Conservation (phyloP, 2,113 vertebrate genomes). For the Myxocyprinus asiaticus region DNA sequence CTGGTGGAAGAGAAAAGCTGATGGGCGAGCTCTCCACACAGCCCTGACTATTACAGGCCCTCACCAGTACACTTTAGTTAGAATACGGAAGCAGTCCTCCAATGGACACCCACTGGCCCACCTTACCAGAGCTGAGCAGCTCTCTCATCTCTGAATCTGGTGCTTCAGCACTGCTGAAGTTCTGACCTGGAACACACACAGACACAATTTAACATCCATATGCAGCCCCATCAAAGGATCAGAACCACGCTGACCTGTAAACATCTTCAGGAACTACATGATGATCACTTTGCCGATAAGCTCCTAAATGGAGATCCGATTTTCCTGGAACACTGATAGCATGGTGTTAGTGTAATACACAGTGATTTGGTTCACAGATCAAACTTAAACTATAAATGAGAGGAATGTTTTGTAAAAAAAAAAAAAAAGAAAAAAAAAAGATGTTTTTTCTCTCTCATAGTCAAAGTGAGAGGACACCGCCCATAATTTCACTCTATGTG, state of each 20-base stretch:
- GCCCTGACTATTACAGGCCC: slow-evolving; percentile 82
- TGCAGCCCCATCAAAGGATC: slow-evolving; percentile 25
- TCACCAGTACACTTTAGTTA: slow-evolving; percentile 81
- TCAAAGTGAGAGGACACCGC: background rate
- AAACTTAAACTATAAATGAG: background rate
- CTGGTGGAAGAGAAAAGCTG: slow-evolving; percentile 76
- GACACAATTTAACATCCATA: slow-evolving; percentile 2
- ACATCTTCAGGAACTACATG: slow-evolving; percentile 16
- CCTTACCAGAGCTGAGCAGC: slow-evolving; percentile 64
- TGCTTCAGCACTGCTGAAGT: slow-evolving; percentile 56
- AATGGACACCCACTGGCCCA: slow-evolving; percentile 77
- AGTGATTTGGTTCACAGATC: slow-evolving; percentile 21
- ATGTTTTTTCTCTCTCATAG: background rate
- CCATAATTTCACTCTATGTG: background rate
- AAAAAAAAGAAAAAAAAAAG: background rate
- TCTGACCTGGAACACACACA: slow-evolving; percentile 64
- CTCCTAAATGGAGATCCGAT: slow-evolving; percentile 28
- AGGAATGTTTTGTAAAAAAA: background rate
- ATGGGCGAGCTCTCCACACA: slow-evolving; percentile 77
- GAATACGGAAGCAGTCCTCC: slow-evolving; percentile 79
- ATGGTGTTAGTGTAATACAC: slow-evolving; percentile 4
- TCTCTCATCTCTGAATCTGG: slow-evolving; percentile 61
- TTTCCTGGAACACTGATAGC: background rate
- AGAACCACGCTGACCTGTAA: slow-evolving; percentile 2
- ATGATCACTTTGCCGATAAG: slow-evolving; percentile 37